Evolutionary conservation across 2,888 invertebrate genomes (phyloP), one percentile per base, ranked within the genome.

Genomic region (Anthoptus insignis): DNA sequence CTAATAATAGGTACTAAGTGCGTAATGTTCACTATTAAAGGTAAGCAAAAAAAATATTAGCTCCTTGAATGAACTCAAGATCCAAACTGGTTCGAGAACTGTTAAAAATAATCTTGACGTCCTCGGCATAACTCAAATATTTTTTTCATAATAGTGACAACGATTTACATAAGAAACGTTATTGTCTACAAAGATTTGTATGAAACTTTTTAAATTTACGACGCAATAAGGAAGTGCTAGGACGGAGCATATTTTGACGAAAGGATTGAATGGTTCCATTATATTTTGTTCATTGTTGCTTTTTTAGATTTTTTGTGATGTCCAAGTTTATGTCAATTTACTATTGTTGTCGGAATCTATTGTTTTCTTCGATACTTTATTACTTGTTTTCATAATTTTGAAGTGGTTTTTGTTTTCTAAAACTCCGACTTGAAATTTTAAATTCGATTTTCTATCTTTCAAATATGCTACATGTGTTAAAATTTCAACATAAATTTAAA

Each of bases 201-300:
- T 79, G 83, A 77, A 81, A 76, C 82, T 83, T 80, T 83, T 83
- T 74, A 81, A 85, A 91, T 92, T 92, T 93, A 92, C 79, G 89
- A 81, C 66, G 84, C 88, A 91, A 92, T 91, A 91, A 93, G 93
- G 93, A 93, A 93, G 88, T 91, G 86, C 86, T 83, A 75, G 83
- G 82, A 81, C 81, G 76, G 79, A 78, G 81, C 80, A 88, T 90
- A 87, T 89, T 88, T 91, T 88, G 87, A 91, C 86, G 90, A 91
- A 92, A 91, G 93, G 91, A 87, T 91, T 93, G 86, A 89, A 91
- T 87, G 79, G 83, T 73, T 79, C n/a, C 82, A 89, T 91, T 91
- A 89, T 90, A 69, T 70, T 71, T 71, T 66, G 70, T 76, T 80
- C 81, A 86, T 86, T 86, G 82, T 86, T 81, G 69, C 78, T 88